A percentile compares a stretch with the other conserved stretches of the same genome.
These are phyloP conservation scores for Allygus modestus DNA, from an alignment of 2,888 invertebrate genomes.

Conservation along the genomic window DNA sequence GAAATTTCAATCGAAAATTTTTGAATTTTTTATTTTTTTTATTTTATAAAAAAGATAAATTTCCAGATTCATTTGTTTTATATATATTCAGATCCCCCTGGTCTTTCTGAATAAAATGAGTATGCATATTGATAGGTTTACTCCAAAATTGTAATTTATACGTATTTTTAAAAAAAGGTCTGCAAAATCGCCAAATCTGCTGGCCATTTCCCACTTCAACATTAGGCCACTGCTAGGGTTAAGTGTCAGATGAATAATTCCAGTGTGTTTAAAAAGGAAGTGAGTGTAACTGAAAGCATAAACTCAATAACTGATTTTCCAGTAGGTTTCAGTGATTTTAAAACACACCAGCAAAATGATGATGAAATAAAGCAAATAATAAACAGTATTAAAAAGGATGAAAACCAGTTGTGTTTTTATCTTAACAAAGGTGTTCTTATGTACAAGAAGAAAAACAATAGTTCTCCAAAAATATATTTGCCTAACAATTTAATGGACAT, in stretches of 20 bases:
- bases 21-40: too few species aligned
- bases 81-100: too few species aligned
- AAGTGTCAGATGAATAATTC: neutral
- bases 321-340: conserved; percentile 3
- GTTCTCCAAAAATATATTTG: neutral
- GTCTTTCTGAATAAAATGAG: too few species aligned
- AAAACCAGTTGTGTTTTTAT: neutral
- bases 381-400: neutral
- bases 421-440: conserved; percentile 20
- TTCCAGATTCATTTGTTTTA: too few species aligned
- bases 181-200: too few species aligned
- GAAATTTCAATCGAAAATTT: too few species aligned
- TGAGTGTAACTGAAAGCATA: neutral
- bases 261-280: neutral
- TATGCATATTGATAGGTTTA: too few species aligned
- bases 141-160: too few species aligned
- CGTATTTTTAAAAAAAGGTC: too few species aligned
- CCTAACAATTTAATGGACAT: neutral
- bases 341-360: neutral
- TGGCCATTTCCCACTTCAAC: too few species aligned
- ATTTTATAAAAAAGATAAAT: too few species aligned
- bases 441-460: neutral
- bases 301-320: conserved; percentile 8
- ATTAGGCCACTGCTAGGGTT: too few species aligned
- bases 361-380: neutral